phyloP scores from a whole-genome alignment of 2,113 vertebrate species.

The Aptenodytes patagonicus region DNA sequence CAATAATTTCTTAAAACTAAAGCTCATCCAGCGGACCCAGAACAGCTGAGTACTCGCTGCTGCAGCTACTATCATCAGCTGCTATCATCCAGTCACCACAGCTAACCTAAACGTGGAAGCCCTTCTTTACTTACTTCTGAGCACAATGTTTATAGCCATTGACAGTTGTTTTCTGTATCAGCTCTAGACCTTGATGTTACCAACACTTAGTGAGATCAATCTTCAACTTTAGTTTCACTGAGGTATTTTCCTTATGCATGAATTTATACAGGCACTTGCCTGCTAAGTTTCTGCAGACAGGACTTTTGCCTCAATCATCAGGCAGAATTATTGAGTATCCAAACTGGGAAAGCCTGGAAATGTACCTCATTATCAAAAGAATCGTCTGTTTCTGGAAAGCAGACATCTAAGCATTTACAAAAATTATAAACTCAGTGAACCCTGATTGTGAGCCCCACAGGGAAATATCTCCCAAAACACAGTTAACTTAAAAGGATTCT shows the following conservation, averaged over 20 bases:
- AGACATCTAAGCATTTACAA: background rate
- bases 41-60: background rate
- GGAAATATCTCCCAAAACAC: background rate
- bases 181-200: background rate
- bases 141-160: background rate
- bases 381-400: background rate
- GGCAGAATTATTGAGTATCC: background rate
- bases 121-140: background rate
- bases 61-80: background rate
- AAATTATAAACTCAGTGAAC: background rate
- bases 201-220: background rate
- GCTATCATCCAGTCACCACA: background rate
- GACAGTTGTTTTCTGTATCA: background rate
- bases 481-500: background rate
- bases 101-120: background rate
- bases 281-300: background rate
- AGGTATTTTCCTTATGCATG: background rate
- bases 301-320: background rate
- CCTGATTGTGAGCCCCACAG: background rate
- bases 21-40: background rate
- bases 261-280: background rate
- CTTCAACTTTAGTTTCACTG: background rate
- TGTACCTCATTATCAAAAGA: background rate
- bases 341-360: background rate
- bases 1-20: background rate